Conservation (phyloP, 1,140 invertebrate species). For the Pentalonia nigronervosa region DNA sequence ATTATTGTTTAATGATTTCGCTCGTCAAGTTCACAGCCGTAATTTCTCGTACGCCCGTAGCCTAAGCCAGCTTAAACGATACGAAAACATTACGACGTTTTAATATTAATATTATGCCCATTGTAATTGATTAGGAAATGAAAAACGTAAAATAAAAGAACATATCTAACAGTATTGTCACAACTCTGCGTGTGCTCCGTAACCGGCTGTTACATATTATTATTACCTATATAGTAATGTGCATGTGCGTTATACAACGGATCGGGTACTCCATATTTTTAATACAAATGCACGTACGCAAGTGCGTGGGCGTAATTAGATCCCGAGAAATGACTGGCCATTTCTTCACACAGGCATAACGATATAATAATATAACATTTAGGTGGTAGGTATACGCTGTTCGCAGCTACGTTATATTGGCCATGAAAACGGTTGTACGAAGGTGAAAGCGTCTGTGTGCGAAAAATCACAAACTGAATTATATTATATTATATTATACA, state of each 20-base stretch:
- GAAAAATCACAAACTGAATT: conserved; percentile 34
- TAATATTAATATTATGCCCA: not conserved
- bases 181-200: not conserved
- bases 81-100: too few species aligned
- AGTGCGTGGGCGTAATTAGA: conserved; percentile 47
- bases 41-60: not conserved
- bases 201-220: conserved; percentile 49
- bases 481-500: conserved; percentile 10
- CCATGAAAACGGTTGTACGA: conserved; percentile 38
- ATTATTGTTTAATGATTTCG: not conserved
- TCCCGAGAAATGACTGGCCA: not conserved
- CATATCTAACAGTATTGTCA: too few species aligned
- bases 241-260: conserved; percentile 29
- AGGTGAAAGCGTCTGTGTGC: conserved; percentile 38
- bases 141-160: not conserved
- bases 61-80: too few species aligned
- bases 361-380: conserved; percentile 8
- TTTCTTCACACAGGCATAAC: conserved; percentile 34
- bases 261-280: not conserved
- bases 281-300: not conserved
- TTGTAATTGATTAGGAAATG: conserved; percentile 40
- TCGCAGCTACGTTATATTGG: conserved; percentile 27
- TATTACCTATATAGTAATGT: too few species aligned
- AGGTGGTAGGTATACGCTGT: not conserved
- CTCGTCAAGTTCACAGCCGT: not conserved